Conservation (phyloP, 1,140 invertebrate genomes). For the Whitmania pigra region DNA sequence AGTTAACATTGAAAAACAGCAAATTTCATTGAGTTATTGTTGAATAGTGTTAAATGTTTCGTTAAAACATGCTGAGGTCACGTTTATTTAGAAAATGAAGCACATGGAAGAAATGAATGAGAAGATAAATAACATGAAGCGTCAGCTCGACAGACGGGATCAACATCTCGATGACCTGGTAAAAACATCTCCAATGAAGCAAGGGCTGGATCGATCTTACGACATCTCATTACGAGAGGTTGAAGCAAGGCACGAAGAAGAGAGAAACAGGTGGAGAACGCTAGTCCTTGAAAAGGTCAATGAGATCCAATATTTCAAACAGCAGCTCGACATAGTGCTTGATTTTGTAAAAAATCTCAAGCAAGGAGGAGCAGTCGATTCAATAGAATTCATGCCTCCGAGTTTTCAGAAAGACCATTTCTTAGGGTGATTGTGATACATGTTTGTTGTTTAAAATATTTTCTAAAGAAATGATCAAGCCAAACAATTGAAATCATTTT, state of each 20-base stretch:
- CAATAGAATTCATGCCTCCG: too few relatives aligned
- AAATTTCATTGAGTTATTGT: background rate
- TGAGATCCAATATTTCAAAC: background rate
- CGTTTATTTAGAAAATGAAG: background rate
- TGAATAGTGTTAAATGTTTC: background rate
- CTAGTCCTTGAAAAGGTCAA: constrained; percentile 2
- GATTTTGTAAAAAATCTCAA: constrained; percentile 2
- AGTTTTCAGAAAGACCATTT: too few relatives aligned
- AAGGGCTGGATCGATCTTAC: background rate
- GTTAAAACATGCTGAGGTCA: background rate
- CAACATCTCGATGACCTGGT: background rate
- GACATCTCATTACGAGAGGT: background rate
- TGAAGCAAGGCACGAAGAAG: background rate
- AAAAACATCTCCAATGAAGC: background rate
- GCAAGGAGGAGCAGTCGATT: too few relatives aligned
- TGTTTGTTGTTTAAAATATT: too few relatives aligned
- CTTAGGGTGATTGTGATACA: too few relatives aligned
- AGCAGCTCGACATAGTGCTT: background rate
- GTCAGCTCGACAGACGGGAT: background rate
- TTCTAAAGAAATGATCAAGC: too few relatives aligned
- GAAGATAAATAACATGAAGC: background rate
- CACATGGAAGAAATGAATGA: background rate
- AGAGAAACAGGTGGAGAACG: background rate
- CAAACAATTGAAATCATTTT: too few relatives aligned
- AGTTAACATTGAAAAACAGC: too few relatives aligned